Percentiles rank a stretch among this genome's conserved stretches.
phyloP scores from a whole-genome alignment of 2,113 vertebrate genomes.

The Myocastor coypus region DNA sequence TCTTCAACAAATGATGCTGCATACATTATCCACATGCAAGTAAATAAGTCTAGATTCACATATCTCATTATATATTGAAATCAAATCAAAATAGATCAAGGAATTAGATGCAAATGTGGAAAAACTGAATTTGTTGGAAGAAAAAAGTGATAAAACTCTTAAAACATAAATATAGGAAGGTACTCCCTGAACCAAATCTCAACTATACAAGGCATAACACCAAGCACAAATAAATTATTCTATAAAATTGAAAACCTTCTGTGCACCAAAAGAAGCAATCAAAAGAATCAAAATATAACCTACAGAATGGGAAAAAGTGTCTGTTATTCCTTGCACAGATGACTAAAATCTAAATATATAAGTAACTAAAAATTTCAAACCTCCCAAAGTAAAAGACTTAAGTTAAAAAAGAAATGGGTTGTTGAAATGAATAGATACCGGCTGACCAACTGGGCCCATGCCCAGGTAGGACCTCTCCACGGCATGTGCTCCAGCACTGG shows the following conservation, averaged over 20 bases:
- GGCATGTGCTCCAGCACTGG: too few relatives aligned
- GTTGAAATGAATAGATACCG: not conserved
- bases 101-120: not conserved
- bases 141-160: not conserved
- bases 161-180: not conserved
- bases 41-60: not conserved
- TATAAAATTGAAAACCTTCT: not conserved
- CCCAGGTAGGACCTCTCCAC: too few relatives aligned
- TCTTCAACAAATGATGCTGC: not conserved
- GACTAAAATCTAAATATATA: not conserved
- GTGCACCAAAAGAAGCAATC: not conserved
- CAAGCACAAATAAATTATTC: not conserved
- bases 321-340: not conserved
- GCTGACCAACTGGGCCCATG: too few relatives aligned
- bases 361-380: not conserved
- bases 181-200: not conserved
- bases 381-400: not conserved
- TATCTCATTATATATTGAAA: not conserved
- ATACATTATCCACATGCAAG: not conserved
- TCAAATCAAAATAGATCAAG: not conserved
- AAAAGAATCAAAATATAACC: not conserved
- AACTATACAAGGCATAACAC: not conserved
- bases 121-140: not conserved
- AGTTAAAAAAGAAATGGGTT: not conserved
- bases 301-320: not conserved